Percentiles rank a stretch among this genome's conserved stretches.
Conservation (phyloP, 1,140 invertebrate species). For the Myzus persicae region DNA sequence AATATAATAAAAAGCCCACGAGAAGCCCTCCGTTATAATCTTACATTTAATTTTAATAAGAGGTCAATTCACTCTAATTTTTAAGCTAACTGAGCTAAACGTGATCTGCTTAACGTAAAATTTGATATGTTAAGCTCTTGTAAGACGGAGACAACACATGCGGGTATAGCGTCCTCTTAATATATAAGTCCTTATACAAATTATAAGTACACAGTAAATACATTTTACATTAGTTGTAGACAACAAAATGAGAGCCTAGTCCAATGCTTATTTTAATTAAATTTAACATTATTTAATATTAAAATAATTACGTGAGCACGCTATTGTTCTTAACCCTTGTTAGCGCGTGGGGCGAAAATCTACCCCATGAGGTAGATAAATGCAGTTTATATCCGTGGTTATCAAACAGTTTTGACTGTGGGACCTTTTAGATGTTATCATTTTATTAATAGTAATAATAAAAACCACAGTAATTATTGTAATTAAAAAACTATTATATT, state of each 20-base stretch:
- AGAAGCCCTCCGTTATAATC: no score
- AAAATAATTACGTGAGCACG: not conserved
- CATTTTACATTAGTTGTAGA: not conserved
- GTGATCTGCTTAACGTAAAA: no score
- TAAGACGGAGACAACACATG: no score
- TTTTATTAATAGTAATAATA: not conserved
- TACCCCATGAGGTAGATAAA: not conserved
- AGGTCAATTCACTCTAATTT: no score
- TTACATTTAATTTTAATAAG: no score
- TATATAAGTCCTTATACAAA: not conserved
- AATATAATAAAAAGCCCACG: no score
- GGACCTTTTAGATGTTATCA: not conserved
- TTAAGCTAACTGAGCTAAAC: no score
- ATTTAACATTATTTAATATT: constrained; percentile 22
- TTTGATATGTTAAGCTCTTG: no score
- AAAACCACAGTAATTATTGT: not conserved
- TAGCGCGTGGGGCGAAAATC: not conserved
- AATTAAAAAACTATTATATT: not conserved
- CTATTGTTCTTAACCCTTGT: not conserved
- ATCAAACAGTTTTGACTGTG: not conserved
- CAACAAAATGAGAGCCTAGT: not conserved
- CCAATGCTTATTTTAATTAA: not conserved
- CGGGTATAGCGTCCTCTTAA: no score
- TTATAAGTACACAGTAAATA: not conserved
- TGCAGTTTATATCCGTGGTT: not conserved